Percentiles rank a stretch among this genome's conserved stretches.
Conservation (phyloP, 2,797 vertebrate species). For the Mormyrus hasselquistii region DNA sequence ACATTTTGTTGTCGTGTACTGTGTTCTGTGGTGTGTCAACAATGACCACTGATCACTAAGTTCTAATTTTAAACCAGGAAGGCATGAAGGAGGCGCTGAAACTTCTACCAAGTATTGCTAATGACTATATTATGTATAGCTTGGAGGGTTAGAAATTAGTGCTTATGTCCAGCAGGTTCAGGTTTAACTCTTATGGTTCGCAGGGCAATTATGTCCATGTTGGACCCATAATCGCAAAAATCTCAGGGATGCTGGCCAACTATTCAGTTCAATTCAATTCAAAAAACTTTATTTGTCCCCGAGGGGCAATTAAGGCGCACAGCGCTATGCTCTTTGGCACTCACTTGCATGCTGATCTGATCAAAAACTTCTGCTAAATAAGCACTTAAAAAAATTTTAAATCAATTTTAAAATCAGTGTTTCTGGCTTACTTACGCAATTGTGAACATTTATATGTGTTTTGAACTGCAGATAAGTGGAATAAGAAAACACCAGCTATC, state of each 20-base stretch:
- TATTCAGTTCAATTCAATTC: too few species aligned
- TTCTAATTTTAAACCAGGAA: background rate
- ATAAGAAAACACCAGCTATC: background rate
- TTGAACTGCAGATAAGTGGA: background rate
- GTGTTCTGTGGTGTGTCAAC: background rate
- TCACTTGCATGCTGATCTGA: background rate
- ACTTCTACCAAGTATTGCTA: background rate
- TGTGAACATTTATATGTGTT: background rate
- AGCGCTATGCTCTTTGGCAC: background rate
- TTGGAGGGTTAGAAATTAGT: background rate
- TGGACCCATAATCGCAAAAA: background rate
- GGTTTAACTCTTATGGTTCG: background rate
- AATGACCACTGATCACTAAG: background rate
- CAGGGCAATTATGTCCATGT: background rate
- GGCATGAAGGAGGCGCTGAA: background rate
- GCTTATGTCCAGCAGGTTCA: background rate
- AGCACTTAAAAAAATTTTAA: background rate
- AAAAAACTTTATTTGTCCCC: too few species aligned
- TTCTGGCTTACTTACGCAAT: background rate
- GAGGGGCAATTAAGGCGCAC: too few species aligned
- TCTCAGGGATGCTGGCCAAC: background rate
- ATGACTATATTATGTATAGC: background rate
- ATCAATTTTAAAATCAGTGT: background rate
- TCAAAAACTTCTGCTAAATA: background rate
- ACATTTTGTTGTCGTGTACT: too few species aligned